Evolutionary conservation across 2,113 vertebrate species (phyloP).

Genomic region (Aplodontia rufa): DNA sequence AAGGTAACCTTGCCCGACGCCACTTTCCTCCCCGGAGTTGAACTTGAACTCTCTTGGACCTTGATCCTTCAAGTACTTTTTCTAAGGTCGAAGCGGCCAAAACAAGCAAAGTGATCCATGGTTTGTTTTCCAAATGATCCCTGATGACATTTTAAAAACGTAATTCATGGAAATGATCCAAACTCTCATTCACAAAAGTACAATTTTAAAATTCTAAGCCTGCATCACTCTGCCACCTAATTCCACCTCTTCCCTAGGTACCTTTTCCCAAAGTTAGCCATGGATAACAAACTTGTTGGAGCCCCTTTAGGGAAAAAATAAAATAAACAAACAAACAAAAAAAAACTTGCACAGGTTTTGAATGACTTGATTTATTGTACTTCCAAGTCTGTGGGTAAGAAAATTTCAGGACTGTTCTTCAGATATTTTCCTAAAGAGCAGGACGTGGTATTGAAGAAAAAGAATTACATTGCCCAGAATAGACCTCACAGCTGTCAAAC

Average conservation of each 20-base stretch:
- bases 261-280: not conserved
- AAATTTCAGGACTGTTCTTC: not conserved
- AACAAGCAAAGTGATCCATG: not conserved
- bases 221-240: not conserved
- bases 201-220: not conserved
- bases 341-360: not conserved
- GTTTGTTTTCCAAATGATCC: not conserved
- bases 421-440: not conserved
- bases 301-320: not conserved
- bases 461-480: not conserved
- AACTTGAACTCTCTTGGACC: not conserved
- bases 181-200: not conserved
- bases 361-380: not conserved
- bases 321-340: too few species aligned
- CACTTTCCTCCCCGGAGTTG: not conserved
- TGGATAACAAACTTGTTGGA: not conserved
- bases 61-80: not conserved
- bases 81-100: not conserved
- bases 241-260: fast-evolving
- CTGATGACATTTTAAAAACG: not conserved
- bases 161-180: not conserved
- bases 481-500: not conserved
- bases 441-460: not conserved
- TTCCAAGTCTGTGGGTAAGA: not conserved
- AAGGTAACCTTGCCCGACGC: conserved; percentile 88